Evolutionary conservation across 2,113 vertebrate species (phyloP).

Genomic region (Equus quagga): DNA sequence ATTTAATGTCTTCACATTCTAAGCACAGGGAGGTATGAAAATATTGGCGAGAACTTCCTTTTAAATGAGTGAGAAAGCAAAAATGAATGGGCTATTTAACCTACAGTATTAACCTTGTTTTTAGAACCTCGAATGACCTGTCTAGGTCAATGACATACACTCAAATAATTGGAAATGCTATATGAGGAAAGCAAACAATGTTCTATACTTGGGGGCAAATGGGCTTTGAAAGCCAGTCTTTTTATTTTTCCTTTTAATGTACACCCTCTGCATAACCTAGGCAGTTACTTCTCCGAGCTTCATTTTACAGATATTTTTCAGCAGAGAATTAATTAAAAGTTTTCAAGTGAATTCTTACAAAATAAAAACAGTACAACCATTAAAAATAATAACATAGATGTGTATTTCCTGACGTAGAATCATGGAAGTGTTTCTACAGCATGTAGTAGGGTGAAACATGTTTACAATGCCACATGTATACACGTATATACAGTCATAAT

Average conservation of each 20-base stretch:
- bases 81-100: neutral
- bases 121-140: neutral
- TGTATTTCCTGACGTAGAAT: neutral
- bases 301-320: neutral
- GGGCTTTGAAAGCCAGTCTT: neutral
- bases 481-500: accelerated
- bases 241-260: neutral
- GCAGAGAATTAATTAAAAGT: neutral
- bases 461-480: neutral
- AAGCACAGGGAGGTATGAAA: neutral
- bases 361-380: neutral
- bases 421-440: neutral
- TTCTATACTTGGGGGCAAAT: neutral
- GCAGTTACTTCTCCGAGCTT: neutral
- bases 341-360: neutral
- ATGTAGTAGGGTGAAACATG: neutral
- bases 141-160: neutral
- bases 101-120: neutral
- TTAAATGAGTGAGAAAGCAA: neutral
- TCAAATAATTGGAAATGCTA: neutral
- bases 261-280: neutral
- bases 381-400: neutral
- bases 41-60: neutral
- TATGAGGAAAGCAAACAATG: neutral
- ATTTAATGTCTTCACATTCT: neutral